A percentile compares a stretch with the other conserved stretches of the same genome.
These are phyloP conservation scores for Chymomyza amoena DNA, from an alignment of 2,888 invertebrate species.

Conservation along the genomic window DNA sequence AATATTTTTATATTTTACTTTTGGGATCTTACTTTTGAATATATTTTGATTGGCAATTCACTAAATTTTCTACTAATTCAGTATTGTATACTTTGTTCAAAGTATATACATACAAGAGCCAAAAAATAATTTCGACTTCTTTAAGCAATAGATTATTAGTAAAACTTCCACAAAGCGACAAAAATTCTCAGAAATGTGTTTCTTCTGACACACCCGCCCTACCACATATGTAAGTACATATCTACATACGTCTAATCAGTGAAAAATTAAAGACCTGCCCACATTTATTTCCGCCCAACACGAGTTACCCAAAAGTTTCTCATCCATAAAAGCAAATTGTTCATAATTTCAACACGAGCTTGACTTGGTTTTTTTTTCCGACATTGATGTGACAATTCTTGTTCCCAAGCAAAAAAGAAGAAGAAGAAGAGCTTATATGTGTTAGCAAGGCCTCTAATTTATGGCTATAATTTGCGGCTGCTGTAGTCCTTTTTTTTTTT, in stretches of 20 bases:
- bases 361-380: not conserved
- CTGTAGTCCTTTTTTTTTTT: not conserved
- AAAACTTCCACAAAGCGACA: too few species aligned
- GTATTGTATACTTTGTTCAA: too few species aligned
- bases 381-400: not conserved
- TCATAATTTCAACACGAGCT: slow-evolving; percentile 8
- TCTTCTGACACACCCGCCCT: too few species aligned
- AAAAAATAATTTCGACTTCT: too few species aligned
- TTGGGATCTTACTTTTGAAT: too few species aligned
- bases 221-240: too few species aligned
- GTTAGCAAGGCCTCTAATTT: slow-evolving; percentile 13
- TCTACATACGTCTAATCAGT: not conserved
- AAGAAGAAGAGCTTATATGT: not conserved
- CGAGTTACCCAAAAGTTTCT: not conserved
- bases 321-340: slow-evolving; percentile 4
- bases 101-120: too few species aligned
- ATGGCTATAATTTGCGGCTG: slow-evolving; percentile 9
- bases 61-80: too few species aligned
- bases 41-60: too few species aligned
- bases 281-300: not conserved
- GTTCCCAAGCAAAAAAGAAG: not conserved
- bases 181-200: too few species aligned
- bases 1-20: too few species aligned
- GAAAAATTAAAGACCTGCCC: not conserved
- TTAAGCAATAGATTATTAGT: too few species aligned